phyloP scores from a whole-genome alignment of 2,113 vertebrate genomes.

The Toxotes chatareus region DNA sequence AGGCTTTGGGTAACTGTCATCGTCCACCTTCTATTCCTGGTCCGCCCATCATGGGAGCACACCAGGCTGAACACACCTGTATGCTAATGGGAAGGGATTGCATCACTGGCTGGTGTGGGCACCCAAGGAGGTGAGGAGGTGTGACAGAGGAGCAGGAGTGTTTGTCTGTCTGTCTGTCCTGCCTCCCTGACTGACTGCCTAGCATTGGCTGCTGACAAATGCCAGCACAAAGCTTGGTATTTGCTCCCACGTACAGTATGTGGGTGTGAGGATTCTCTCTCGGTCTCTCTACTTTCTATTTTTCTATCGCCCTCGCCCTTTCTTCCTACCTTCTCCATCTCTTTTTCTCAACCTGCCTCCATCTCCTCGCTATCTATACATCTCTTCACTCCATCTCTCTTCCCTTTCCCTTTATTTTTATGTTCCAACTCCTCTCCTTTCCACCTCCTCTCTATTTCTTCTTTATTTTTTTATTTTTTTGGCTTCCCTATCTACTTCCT shows the following conservation, averaged over 20 bases:
- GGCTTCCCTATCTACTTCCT: constrained; percentile 36
- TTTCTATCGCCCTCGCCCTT: constrained; percentile 57
- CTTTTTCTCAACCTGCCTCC: constrained; percentile 51
- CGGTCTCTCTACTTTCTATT: constrained; percentile 63
- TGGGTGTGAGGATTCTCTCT: constrained; percentile 80
- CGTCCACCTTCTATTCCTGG: constrained; percentile 54
- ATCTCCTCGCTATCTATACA: constrained; percentile 23
- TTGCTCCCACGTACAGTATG: constrained; percentile 75
- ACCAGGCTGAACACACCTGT: constrained; percentile 72
- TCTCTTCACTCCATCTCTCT: constrained; percentile 14
- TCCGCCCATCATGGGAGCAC: constrained; percentile 46
- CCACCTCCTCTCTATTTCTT: constrained; percentile 26
- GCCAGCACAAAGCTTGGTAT: constrained; percentile 77
- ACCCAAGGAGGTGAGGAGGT: constrained; percentile 40
- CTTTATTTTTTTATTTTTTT: constrained; percentile 12
- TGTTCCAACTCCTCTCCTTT: constrained; percentile 34
- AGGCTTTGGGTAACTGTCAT: constrained; percentile 59
- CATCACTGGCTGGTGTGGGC: constrained; percentile 51
- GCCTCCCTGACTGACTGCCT: constrained; percentile 70
- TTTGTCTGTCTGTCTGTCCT: constrained; percentile 59
- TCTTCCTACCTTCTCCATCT: constrained; percentile 65
- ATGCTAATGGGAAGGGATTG: constrained; percentile 73
- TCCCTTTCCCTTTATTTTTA: constrained; percentile 25
- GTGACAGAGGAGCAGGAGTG: constrained; percentile 54
- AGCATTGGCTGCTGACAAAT: constrained; percentile 76